phyloP scores from a whole-genome alignment of 2,797 vertebrate species.

The Squalus acanthias region DNA sequence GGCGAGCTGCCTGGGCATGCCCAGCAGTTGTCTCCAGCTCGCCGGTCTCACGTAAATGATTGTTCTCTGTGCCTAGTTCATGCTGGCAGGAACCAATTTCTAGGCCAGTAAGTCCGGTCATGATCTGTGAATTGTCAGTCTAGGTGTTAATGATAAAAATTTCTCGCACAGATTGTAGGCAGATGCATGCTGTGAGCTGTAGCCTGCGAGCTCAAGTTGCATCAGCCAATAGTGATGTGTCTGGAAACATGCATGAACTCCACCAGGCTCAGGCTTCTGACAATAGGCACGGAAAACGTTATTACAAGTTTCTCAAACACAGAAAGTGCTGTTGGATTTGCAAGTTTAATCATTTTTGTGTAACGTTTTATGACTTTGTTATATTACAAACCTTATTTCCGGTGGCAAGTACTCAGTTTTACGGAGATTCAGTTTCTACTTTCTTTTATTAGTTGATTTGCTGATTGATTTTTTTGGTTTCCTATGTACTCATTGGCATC shows the following conservation, averaged over 20 bases:
- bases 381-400: neutral
- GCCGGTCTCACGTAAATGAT: neutral
- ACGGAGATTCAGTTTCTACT: neutral
- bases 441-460: neutral
- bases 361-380: neutral
- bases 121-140: neutral
- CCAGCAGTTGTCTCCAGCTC: neutral
- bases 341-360: neutral
- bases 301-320: neutral
- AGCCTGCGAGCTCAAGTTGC: neutral
- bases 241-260: neutral
- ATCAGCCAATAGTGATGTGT: neutral
- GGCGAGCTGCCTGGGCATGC: neutral
- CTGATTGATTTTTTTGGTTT: neutral
- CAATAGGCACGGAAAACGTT: neutral
- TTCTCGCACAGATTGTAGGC: neutral
- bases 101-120: neutral
- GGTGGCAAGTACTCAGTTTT: too few species aligned
- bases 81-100: neutral
- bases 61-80: neutral
- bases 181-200: neutral
- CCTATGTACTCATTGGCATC: neutral
- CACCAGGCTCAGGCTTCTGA: neutral
- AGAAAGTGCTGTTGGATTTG: neutral
- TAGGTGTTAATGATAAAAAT: neutral